phyloP scores from a whole-genome alignment of 2,113 vertebrate genomes.

The Bos indicus region DNA sequence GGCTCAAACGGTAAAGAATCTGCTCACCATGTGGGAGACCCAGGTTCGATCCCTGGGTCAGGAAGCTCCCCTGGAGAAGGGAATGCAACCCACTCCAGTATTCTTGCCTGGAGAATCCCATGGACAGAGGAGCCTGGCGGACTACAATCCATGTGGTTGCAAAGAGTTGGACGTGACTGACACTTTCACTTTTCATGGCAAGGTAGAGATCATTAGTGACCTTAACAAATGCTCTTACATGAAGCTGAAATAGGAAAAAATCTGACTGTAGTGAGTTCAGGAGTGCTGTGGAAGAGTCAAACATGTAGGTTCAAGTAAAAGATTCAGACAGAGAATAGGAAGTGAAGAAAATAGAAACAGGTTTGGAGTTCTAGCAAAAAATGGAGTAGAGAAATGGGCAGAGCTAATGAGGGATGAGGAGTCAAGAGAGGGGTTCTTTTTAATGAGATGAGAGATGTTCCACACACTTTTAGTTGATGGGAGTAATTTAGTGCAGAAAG shows the following conservation, averaged over 20 bases:
- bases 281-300: background rate
- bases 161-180: background rate
- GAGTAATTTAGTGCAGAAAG: background rate
- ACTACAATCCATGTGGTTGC: background rate
- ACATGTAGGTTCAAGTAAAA: background rate
- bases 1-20: background rate
- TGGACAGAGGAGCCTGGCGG: background rate
- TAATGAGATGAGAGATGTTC: background rate
- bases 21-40: background rate
- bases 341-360: background rate
- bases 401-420: accelerated
- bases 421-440: background rate
- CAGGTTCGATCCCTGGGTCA: background rate
- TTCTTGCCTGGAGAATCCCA: background rate
- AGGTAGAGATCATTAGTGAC: background rate
- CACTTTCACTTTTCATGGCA: background rate
- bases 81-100: background rate
- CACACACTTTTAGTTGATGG: background rate
- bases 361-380: accelerated
- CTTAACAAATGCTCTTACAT: background rate
- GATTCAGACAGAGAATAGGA: background rate
- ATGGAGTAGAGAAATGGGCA: background rate
- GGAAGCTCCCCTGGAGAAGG: background rate
- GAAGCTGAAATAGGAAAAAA: background rate
- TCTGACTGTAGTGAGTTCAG: too few species aligned